Conservation (phyloP, 2,113 vertebrate species). For the Gasterosteus nipponicus region DNA sequence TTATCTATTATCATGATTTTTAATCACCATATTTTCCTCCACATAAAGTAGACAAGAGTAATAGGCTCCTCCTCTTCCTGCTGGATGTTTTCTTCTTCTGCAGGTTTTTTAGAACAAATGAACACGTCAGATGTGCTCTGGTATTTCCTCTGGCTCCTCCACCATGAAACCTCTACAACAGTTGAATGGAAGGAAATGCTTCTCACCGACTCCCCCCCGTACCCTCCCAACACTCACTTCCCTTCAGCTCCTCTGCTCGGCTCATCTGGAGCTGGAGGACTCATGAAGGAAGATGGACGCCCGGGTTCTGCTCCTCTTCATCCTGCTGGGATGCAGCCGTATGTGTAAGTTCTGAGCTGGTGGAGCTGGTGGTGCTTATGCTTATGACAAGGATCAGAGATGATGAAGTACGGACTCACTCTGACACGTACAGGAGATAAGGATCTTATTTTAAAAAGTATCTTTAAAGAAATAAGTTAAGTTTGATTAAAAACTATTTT, state of each 20-base stretch:
- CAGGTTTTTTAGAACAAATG: conserved; percentile 33
- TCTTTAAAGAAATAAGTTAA: no score
- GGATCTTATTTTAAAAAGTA: no score
- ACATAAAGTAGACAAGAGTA: no score
- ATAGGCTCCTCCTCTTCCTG: not conserved
- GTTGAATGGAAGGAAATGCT: conserved; percentile 94
- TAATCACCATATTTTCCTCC: not conserved
- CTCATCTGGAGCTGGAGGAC: conserved; percentile 83
- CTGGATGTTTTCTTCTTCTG: conserved; percentile 8
- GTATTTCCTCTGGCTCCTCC: conserved; percentile 80
- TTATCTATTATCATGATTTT: not conserved
- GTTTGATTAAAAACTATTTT: no score
- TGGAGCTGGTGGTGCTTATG: no score
- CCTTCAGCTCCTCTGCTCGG: conserved; percentile 84
- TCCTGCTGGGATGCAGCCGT: conserved; percentile 74
- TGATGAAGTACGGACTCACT: no score
- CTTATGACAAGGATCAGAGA: not conserved
- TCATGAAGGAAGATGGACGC: conserved; percentile 84
- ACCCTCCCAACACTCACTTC: conserved; percentile 88
- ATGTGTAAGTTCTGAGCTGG: conserved; percentile 64
- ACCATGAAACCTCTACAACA: conserved; percentile 83
- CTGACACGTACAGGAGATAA: no score
- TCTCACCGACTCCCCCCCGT: conserved; percentile 86
- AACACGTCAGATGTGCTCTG: conserved; percentile 64
- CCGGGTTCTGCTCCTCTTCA: conserved; percentile 78